These are phyloP conservation scores for Epinephelus lanceolatus DNA, from an alignment of 2,113 vertebrate genomes.

Conservation along the genomic window DNA sequence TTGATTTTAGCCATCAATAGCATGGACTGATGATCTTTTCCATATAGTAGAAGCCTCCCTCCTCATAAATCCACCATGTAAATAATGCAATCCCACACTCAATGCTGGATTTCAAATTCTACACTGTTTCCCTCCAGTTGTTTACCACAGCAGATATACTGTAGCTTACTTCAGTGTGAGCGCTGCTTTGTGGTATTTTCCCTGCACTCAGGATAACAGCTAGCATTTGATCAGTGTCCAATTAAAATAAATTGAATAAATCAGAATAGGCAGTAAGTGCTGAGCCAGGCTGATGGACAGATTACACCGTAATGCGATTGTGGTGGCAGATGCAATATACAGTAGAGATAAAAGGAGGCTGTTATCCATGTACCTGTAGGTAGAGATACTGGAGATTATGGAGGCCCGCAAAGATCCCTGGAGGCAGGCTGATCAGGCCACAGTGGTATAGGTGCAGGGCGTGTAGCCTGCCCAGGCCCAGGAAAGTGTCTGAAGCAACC, in stretches of 20 bases:
- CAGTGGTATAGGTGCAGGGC: constrained; percentile 97
- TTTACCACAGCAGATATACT: constrained; percentile 24
- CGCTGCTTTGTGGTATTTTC: constrained; percentile 34
- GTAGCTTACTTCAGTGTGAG: constrained; percentile 17
- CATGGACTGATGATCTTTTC: constrained; percentile 16
- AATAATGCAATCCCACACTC: constrained; percentile 25
- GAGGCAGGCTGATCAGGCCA: constrained; percentile 90
- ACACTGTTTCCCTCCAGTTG: constrained; percentile 5
- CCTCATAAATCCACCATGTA: constrained; percentile 9
- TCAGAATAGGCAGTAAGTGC: constrained; percentile 46
- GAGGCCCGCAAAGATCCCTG: constrained; percentile 91
- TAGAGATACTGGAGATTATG: constrained; percentile 98
- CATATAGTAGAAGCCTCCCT: background rate
- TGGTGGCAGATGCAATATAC: constrained; percentile 59
- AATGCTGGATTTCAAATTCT: background rate
- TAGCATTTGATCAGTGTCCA: constrained; percentile 58
- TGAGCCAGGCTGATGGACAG: constrained; percentile 65
- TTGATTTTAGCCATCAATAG: constrained; percentile 26
- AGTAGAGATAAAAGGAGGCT: constrained; percentile 53
- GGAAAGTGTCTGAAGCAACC: constrained; percentile 93
- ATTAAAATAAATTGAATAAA: constrained; percentile 25
- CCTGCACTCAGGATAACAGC: constrained; percentile 49
- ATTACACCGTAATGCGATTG: constrained; percentile 68
- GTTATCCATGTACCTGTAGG: constrained; percentile 86
- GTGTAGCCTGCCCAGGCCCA: constrained; percentile 91